Base-by-base conservation (phyloP, 2,797 vertebrate species). In the Gymnopithys bicolor region DNA sequence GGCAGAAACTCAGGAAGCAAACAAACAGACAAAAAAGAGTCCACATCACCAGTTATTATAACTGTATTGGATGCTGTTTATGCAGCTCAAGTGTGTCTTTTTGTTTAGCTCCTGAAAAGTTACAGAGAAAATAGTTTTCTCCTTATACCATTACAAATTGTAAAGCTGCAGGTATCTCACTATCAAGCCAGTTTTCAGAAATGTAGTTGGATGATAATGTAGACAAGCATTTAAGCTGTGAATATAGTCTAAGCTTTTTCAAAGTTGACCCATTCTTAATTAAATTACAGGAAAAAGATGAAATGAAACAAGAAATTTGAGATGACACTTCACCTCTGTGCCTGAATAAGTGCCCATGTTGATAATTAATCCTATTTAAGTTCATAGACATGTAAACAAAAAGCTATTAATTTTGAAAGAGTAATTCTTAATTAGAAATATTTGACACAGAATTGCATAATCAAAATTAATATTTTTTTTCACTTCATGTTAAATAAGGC, bases 321-420 rank as follows among this genome's bases (percentile, higher is more conserved):
- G 7, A 46, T 92, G 30, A 33, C 32, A 63, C 16, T 16, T 90
- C 71, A 84, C 51, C 64, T 92, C 67, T 80, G 8, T 74, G 89
- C 86, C 70, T 84, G 64, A 88, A 12, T 88, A 83, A 78, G 12
- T 83, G 17, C 32, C 58, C 56, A 64, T 21, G 35, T 27, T 90
- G 37, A 49, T 83, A 91, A 89, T 91, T 86, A 89, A 90, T 92
- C 83, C 37, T 92, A 21, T 66, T 87, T 71, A 83, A 84, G 9
- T 89, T 87, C 39, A 45, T 41, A 90, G 51, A 77, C 32, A 52
- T 69, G 19, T 58, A 90, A 96, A 93, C 35, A 93, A 84, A 86
- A 84, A 87, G 5, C 23, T 78, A 92, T 90, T 92, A 82, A 93
- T 94, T 73, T 74, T 48, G n/a, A 59, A 69, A 81, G 27, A 53